phyloP scores from a whole-genome alignment of 2,797 vertebrate genomes.

The Novumbra hubbsi region DNA sequence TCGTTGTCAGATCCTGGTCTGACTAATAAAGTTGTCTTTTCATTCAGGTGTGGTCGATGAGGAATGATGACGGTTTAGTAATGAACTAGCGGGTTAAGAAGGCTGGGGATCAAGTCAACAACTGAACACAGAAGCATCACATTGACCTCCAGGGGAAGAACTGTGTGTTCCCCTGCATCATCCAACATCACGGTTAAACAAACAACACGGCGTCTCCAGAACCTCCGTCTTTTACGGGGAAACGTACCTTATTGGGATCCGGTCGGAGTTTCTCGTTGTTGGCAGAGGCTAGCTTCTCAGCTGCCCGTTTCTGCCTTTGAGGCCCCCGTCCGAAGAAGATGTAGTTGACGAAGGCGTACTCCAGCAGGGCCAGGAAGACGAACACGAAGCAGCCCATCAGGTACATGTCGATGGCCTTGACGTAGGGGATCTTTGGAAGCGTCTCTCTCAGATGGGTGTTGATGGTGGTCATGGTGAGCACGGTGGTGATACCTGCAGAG shows the following conservation, averaged over 20 bases:
- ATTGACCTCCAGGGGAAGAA: slow-evolving; percentile 67
- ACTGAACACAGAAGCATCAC: slow-evolving; percentile 65
- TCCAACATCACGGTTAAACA: slow-evolving; percentile 49
- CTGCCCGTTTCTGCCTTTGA: slow-evolving; percentile 95
- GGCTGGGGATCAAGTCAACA: slow-evolving; percentile 62
- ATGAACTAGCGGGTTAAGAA: slow-evolving; percentile 52
- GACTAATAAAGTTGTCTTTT: slow-evolving; percentile 35
- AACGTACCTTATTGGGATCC: slow-evolving; percentile 92
- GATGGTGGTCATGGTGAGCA: slow-evolving; percentile 99
- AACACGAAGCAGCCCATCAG: slow-evolving; percentile 99
- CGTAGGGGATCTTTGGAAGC: slow-evolving; percentile 97
- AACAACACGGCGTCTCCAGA: slow-evolving; percentile 54
- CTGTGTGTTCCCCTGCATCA: slow-evolving; percentile 53
- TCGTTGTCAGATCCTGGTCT: slow-evolving; percentile 58
- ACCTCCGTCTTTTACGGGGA: background rate
- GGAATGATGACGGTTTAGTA: slow-evolving; percentile 59
- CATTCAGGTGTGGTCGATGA: slow-evolving; percentile 40
- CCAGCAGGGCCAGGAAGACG: slow-evolving; percentile 95
- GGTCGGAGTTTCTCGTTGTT: slow-evolving; percentile 94
- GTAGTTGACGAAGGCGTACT: slow-evolving; percentile 98
- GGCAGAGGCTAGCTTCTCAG: slow-evolving; percentile 91
- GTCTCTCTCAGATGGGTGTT: slow-evolving; percentile 98
- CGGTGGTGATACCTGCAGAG: slow-evolving; percentile 92
- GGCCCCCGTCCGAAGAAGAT: slow-evolving; percentile 98
- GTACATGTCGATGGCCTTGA: slow-evolving; percentile 99